Evolutionary conservation across 1,140 invertebrate species (phyloP), one percentile per base, ranked within the genome.

Genomic region (Brachystomella parvula): DNA sequence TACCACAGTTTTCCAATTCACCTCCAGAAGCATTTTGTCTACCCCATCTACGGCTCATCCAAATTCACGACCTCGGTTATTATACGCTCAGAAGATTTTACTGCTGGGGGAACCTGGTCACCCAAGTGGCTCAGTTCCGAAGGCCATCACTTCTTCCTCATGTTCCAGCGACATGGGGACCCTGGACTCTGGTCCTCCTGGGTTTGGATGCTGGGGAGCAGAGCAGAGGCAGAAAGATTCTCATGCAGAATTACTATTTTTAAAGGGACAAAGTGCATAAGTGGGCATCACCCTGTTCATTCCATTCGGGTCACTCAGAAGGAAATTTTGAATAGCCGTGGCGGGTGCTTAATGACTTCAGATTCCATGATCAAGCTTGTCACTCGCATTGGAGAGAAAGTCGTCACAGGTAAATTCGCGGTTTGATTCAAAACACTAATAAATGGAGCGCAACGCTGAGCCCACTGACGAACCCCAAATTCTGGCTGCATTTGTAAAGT

Each of bases 131-230:
- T 66, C 1, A 31, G 33, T 24, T 30, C 21, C n/a, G 32, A 53
- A 24, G 30, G 47, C 1, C 26, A 21, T 15, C 35, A 66, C 47
- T 66, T 66, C 30, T 66, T 66, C 59, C 9, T 66, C 6, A 66
- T 66, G 65, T 17, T 66, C 24, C 32, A 24, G 12, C 65, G 39
- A 19, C 47, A 47, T 28, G 53, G 12, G 12, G 49, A 53, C 6
- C 28, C 35, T 2, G 64, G 64, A 47, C 39, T 61, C 28, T 66
- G 65, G 65, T 32, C 44, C 35, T 47, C 47, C 17, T 66, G 65
- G 65, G 65, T 66, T n/a, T 61, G 59, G 59, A 66, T 62, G 44
- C 28, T 66, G 6, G 65, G 65, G 32, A 15, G 24, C 9, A 19
- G 15, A 2, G 58, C 31, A 39, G 65, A 66, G 28, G 39, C 65